A percentile compares a stretch with the other conserved stretches of the same genome.
phyloP scores from a whole-genome alignment of 2,797 vertebrate genomes.

The Rachycentron canadum region DNA sequence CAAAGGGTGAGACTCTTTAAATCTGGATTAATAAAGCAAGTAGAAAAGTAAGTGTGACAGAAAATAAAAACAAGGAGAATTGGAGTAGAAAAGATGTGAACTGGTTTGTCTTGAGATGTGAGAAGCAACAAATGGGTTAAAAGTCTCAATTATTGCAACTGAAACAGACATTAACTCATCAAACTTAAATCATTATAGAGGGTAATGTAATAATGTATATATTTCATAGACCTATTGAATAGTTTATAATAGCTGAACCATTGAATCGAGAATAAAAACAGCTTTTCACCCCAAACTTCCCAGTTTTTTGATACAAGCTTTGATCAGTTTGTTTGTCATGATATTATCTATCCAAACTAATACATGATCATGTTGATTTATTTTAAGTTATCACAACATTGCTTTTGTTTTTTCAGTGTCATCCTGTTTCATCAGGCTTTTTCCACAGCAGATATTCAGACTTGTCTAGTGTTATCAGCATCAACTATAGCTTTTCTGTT shows the following conservation, averaged over 20 bases:
- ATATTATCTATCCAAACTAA: background rate
- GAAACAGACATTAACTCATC: background rate
- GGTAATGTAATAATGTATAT: background rate
- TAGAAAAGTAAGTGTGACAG: background rate
- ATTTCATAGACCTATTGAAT: background rate
- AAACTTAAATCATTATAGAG: background rate
- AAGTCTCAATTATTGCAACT: background rate
- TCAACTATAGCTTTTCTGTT: no score
- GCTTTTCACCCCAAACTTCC: background rate
- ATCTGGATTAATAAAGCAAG: background rate
- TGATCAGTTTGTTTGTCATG: no score
- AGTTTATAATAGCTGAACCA: background rate
- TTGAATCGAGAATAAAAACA: background rate
- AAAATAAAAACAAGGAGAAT: background rate
- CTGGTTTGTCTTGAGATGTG: background rate
- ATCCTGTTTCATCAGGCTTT: no score
- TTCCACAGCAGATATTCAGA: no score
- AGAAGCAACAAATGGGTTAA: background rate
- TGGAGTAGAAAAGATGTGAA: background rate
- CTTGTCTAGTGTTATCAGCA: background rate
- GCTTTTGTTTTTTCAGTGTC: no score
- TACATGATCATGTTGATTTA: no score
- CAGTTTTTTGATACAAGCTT: background rate
- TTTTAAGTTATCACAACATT: no score
- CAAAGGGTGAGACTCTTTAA: background rate